Evolutionary conservation across 2,113 vertebrate species (phyloP), one percentile per base, ranked within the genome.

Genomic region (Ibidorhyncha struthersii): DNA sequence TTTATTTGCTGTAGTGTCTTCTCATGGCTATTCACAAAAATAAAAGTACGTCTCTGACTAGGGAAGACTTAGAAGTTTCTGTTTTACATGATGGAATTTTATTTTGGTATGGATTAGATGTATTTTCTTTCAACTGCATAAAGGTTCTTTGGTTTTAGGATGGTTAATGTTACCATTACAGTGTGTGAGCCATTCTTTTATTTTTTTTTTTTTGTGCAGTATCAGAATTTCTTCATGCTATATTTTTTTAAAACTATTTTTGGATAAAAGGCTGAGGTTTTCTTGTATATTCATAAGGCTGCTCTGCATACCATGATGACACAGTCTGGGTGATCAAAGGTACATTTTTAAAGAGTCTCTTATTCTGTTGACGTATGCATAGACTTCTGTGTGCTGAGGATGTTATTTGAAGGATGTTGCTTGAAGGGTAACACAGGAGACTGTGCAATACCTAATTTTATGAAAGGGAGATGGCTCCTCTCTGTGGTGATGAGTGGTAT

Each of bases 271-370:
- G 36, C 72, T 79, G 58, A 88, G 11, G 22, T 61, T 93, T 93
- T 56, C 53, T 70, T 87, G 36, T 82, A 53, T 91, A 89, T 91
- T 92, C 73, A 76, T 61, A 66, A 89, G 29, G 66, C 58, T 94
- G 69, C n/a, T 91, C 49, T 56, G 19, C 71, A 32, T 90, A 52
- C 49, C 21, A 5, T 69, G 22, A 3, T 58, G 84, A 41, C 92
- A 36, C 43, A 32, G 8, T 70, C 71, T 13, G 22, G 29, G 56
- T 89, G 94, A 95, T 97, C 94, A 96, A 93, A 96, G 93, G 58
- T 55, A 19, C 22, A 2, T 91, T 89, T 93, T 62, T 40, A 38
- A 69, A 53, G 70, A 49, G 32, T 32, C 62, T 73, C 93, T 92
- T 45, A 73, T 87, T 78, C 40, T 80, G n/a, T 73, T 66, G 84